Evolutionary conservation across 2,113 vertebrate species (phyloP), one percentile per base, ranked within the genome.

Genomic region (Eurystomus gularis): DNA sequence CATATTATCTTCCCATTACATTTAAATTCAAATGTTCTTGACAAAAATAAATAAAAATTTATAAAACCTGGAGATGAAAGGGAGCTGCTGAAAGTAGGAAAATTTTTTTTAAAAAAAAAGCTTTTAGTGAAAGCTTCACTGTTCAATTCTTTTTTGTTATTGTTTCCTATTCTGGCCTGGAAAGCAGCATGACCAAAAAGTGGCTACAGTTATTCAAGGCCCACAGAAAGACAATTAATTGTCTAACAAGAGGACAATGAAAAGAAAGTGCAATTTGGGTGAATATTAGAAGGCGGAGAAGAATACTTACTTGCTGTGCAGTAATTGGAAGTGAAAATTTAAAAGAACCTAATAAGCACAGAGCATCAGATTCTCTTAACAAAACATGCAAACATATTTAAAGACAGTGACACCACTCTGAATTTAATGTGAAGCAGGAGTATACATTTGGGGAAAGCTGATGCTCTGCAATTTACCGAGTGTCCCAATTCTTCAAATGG

Each of bases 1-100:
- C 58, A 51, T 90, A 94, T 96, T 97, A 97, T 97, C 97, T 96
- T 92, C 84, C 79, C 46, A 80, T 92, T 96, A 85, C 85, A 86
- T 23, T 96, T 62, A 77, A 95, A 95, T 92, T 88, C 35, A 85
- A 84, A 93, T 66, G 52, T 72, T 91, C 48, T 69, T 92, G 52
- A 76, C 19, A n/a, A 33, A 39, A 51, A 49, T 46, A 60, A 25
- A 51, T 17, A 12, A 1, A 4, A 65, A 49, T 19, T 9, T 42
- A 12, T 42, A 13, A 84, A 58, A 52, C 29, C 73, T 76, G 62
- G 25, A 88, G 33, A 86, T 70, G 72, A 94, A 92, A 91, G 54
- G 20, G 33, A 91, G n/a, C 25, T 92, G 70, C 70, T 28, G 68
- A 7, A 90, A 55, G 28, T n/a, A n/a, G n/a, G n/a, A n/a, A n/a